Evolutionary conservation across 2,797 vertebrate genomes (phyloP).

Genomic region (Holocentrus rufus): DNA sequence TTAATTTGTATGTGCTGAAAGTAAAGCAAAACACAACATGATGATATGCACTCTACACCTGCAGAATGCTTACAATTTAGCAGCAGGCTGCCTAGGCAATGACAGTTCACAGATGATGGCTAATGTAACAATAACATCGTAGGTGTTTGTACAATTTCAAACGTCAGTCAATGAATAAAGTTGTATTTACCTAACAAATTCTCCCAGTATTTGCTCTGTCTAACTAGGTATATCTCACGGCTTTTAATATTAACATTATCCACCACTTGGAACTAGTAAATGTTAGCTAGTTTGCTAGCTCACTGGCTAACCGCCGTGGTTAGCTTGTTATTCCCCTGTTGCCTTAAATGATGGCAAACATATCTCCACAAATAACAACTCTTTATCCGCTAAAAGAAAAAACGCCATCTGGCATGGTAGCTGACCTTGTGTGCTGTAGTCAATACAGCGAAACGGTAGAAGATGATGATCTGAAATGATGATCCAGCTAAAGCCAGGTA

Average conservation of each 20-base stretch:
- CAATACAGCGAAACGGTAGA: slow-evolving; percentile 6
- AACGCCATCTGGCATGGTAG: neutral
- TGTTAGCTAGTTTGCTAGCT: slow-evolving; percentile 36
- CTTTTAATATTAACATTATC: neutral
- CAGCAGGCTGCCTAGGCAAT: slow-evolving; percentile 28
- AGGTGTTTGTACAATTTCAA: neutral
- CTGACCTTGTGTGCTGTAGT: slow-evolving; percentile 36
- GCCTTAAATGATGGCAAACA: neutral
- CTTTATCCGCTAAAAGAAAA: neutral
- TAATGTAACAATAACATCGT: neutral
- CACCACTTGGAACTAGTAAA: neutral
- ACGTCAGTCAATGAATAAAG: neutral
- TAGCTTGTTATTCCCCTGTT: slow-evolving; percentile 39
- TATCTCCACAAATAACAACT: neutral
- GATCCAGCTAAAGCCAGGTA: slow-evolving; percentile 42
- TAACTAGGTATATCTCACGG: neutral
- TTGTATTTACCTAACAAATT: neutral
- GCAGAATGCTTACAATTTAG: slow-evolving; percentile 35
- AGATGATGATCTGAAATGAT: slow-evolving; percentile 18
- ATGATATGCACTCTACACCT: slow-evolving; percentile 16
- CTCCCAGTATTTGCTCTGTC: fast-evolving
- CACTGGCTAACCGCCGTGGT: slow-evolving; percentile 55
- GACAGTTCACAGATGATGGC: slow-evolving; percentile 51
- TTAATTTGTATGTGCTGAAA: slow-evolving; percentile 35
- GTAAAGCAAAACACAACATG: slow-evolving; percentile 32